Evolutionary conservation across 2,797 vertebrate genomes (phyloP), one percentile per base, ranked within the genome.

Genomic region (Carcharodon carcharias): DNA sequence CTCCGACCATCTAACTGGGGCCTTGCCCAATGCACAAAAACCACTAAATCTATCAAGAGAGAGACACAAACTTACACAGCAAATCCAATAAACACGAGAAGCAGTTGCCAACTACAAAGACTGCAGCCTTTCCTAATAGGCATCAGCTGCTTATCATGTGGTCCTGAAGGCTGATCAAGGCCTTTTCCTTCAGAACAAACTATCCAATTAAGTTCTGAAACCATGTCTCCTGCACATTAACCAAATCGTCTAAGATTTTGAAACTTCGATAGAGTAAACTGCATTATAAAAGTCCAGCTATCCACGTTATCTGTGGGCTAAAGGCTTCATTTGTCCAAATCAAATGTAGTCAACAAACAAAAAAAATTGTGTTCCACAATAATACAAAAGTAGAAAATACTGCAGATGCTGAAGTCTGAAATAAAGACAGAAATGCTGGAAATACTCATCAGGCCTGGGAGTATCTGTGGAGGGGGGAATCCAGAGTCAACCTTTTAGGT

Each of bases 131-230:
- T 16, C 97, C 96, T 98, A 98, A 98, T 98, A 97, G 97, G 97
- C 97, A 97, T 99, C 98, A 99, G 98, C 98, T 98, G 98, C 97
- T 97, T 88, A 97, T 99, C 98, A 98, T 98, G 98, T 98, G 98
- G 97, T 97, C 96, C 96, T 96, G 73, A 96, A 96, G 96, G 96
- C 82, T 0, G 96, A 97, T 98, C 98, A 98, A 97, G 97, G 98
- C 98, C 97, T 97, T 50, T 95, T 96, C 40, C 63, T 89, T 96
- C 96, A 96, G 96, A 96, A 96, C 96, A 96, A 96, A 97, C 96
- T 96, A 93, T 0, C 0, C 4, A 97, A 63, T 96, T 96, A 96
- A 96, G 96, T 40, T 89, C 89, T 6, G 88, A 96, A 89, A 96
- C 23, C 96, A 96, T 91, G 45, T 58, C 91, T 61, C 45, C 96